Conservation (phyloP, 2,888 invertebrate species). For the Rhingia campestris region DNA sequence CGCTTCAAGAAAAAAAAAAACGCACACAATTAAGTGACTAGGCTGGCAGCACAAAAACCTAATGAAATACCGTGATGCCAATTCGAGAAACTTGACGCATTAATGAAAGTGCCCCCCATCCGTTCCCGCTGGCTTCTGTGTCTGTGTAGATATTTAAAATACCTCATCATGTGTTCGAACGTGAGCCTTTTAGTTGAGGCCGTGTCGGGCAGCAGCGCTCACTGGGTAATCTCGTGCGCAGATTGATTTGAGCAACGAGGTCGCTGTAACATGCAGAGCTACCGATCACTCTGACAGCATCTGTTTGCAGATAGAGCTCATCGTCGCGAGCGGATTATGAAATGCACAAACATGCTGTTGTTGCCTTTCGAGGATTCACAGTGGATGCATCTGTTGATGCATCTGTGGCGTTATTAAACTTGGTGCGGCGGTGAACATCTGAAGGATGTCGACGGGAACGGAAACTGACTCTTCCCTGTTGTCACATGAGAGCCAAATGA, state of each 20-base stretch:
- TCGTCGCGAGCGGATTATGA: conserved; percentile 60
- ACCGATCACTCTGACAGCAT: conserved; percentile 34
- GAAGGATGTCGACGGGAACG: conserved; percentile 55
- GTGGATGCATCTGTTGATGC: conserved; percentile 46
- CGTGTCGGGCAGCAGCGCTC: conserved; percentile 5
- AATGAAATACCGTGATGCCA: conserved; percentile 68
- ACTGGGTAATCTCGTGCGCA: conserved; percentile 40
- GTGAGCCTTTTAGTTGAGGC: conserved; percentile 17
- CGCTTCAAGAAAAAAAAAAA: conserved; percentile 18
- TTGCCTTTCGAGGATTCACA: conserved; percentile 65
- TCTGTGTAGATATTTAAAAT: conserved; percentile 43
- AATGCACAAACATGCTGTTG: conserved; percentile 70
- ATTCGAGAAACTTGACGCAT: conserved; percentile 70
- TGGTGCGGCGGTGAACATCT: conserved; percentile 68
- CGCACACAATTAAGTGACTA: conserved; percentile 67
- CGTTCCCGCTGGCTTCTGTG: not conserved
- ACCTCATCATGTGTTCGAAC: conserved; percentile 31
- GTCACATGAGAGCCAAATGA: conserved; percentile 69
- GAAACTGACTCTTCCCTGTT: conserved; percentile 59
- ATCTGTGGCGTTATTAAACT: conserved; percentile 67
- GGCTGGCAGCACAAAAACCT: conserved; percentile 45
- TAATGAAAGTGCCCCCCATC: conserved; percentile 61
- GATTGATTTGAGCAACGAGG: conserved; percentile 57
- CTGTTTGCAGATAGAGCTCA: conserved; percentile 26
- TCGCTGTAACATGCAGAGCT: conserved; percentile 9